Evolutionary conservation across 2,888 invertebrate species (phyloP).

Genomic region (Teleogryllus oceanicus): DNA sequence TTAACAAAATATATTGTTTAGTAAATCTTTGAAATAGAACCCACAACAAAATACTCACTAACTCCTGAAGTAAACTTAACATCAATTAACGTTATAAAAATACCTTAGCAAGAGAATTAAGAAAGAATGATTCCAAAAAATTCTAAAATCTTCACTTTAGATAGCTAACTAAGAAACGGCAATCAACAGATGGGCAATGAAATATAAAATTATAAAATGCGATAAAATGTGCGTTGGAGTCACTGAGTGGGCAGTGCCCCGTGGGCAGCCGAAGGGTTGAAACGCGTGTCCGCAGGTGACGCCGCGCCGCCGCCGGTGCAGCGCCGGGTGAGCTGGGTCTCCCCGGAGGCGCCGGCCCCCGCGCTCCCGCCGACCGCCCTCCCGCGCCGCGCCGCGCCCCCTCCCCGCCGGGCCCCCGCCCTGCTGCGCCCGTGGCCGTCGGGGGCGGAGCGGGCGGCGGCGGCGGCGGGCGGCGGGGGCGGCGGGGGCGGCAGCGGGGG

Average conservation of each 20-base stretch:
- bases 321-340: slow-evolving; percentile 43
- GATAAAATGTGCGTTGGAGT: no score
- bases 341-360: slow-evolving; percentile 25
- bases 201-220: no score
- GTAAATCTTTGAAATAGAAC: no score
- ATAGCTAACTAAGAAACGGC: no score
- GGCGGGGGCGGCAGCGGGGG: background rate
- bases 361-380: slow-evolving; percentile 21
- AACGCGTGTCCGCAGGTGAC: slow-evolving; percentile 38
- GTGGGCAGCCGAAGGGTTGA: slow-evolving; percentile 11
- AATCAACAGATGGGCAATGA: no score
- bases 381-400: slow-evolving; percentile 24
- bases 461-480: background rate
- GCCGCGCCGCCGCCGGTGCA: slow-evolving; percentile 32
- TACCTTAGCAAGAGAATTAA: no score
- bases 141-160: no score
- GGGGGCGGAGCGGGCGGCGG: slow-evolving; percentile 19
- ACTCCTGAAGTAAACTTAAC: no score
- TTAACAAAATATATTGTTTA: no score
- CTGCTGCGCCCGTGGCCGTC: slow-evolving; percentile 35
- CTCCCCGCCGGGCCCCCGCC: slow-evolving; percentile 40
- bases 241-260: slow-evolving; percentile 12
- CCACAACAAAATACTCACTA: no score
- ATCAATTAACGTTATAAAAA: no score
- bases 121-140: no score